phyloP scores from a whole-genome alignment of 2,113 vertebrate genomes.

The Desmodus rotundus region DNA sequence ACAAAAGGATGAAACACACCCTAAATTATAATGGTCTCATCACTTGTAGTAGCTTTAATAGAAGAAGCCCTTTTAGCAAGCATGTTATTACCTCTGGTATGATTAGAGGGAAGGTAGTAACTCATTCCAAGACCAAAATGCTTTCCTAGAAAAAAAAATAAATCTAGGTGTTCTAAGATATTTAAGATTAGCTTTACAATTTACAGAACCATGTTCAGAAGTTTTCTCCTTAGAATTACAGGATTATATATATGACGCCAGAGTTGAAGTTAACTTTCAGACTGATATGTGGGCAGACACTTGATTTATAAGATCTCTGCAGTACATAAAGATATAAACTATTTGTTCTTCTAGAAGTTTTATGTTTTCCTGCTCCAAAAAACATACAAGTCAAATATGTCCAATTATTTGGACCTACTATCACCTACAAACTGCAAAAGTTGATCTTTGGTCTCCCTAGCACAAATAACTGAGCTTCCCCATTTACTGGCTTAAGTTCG shows the following conservation, averaged over 20 bases:
- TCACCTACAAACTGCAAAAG: not conserved
- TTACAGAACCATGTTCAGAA: constrained; percentile 36
- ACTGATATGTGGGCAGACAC: not conserved
- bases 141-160: constrained; percentile 53
- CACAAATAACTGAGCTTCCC: not conserved
- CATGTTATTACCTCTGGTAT: constrained; percentile 60
- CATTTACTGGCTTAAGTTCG: not conserved
- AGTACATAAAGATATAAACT: not conserved
- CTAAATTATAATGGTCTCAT: constrained; percentile 74
- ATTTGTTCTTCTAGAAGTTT: not conserved
- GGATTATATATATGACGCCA: not conserved
- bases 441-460: not conserved
- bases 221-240: not conserved
- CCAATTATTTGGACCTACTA: not conserved
- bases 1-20: constrained; percentile 71
- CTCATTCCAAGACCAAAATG: constrained; percentile 62
- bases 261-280: constrained; percentile 5
- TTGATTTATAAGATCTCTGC: not conserved
- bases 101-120: constrained; percentile 68
- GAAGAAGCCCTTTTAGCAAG: constrained; percentile 65
- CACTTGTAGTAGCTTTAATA: constrained; percentile 64
- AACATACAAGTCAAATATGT: not conserved
- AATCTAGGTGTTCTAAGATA: constrained; percentile 58
- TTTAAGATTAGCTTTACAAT: constrained; percentile 46
- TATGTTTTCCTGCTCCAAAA: not conserved